A percentile compares a stretch with the other conserved stretches of the same genome.
Evolutionary conservation across 2,888 invertebrate genomes (phyloP).

Genomic region (Heliconius charithonia): DNA sequence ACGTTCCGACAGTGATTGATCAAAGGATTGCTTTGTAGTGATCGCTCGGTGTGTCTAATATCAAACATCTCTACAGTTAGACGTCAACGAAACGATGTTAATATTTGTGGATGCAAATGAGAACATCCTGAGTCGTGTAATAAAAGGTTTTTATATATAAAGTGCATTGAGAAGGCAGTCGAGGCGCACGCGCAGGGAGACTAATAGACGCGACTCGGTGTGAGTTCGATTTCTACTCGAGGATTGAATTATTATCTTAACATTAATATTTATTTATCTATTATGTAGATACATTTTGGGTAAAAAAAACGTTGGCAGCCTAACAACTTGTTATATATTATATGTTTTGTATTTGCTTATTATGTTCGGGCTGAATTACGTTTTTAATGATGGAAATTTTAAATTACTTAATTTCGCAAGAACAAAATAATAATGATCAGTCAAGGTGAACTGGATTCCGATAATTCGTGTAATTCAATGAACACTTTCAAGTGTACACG

Average conservation of each 20-base stretch:
- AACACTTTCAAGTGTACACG: constrained; percentile 60
- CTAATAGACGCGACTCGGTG: no score
- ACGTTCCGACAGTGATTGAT: constrained; percentile 22
- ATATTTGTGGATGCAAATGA: background rate
- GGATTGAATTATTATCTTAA: no score
- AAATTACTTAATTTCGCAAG: constrained; percentile 14
- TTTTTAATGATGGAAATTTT: background rate
- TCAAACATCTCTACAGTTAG: constrained; percentile 1
- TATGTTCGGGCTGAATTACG: no score
- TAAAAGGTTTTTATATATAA: no score
- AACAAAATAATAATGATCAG: constrained; percentile 43
- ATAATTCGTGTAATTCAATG: constrained; percentile 46
- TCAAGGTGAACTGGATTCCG: constrained; percentile 66
- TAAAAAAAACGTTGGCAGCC: no score
- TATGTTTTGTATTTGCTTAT: no score
- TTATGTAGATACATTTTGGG: no score
- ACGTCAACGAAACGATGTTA: constrained; percentile 23
- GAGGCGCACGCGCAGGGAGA: no score
- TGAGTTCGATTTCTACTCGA: no score
- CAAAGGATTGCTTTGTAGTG: constrained; percentile 17
- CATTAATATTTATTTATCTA: no score
- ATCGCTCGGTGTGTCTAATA: background rate
- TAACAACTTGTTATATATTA: no score
- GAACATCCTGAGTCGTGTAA: background rate
- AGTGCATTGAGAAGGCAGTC: no score